A percentile compares a stretch with the other conserved stretches of the same genome.
Conservation (phyloP, 2,888 invertebrate genomes). For the Drosophila nigricruria region DNA sequence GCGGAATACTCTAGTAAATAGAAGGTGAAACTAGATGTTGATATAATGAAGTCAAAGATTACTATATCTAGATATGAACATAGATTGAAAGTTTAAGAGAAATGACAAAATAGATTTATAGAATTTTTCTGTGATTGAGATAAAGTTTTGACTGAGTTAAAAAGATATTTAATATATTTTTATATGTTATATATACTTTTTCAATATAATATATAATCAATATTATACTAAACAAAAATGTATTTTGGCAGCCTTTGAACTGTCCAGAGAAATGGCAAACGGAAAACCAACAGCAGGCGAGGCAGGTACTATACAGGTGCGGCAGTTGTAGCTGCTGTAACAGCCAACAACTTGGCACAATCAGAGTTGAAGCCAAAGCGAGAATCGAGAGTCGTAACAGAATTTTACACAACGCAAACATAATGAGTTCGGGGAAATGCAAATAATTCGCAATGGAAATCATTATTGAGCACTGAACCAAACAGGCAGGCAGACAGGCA, state of each 20-base stretch:
- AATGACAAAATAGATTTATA: too few species aligned
- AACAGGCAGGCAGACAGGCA: constrained; percentile 27
- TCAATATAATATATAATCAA: constrained; percentile 14
- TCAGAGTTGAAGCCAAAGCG: constrained; percentile 5
- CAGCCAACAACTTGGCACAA: constrained; percentile 14
- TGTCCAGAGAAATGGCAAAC: constrained; percentile 16
- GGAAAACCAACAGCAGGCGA: neutral
- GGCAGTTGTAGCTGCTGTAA: neutral
- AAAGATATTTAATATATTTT: too few species aligned
- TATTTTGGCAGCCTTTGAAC: constrained; percentile 18
- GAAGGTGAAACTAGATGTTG: too few species aligned
- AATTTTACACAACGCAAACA: constrained; percentile 71
- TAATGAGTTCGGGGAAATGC: constrained; percentile 76
- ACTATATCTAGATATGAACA: too few species aligned
- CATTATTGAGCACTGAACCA: constrained; percentile 72
- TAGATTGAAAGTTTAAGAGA: too few species aligned
- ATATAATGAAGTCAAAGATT: too few species aligned
- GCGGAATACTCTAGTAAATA: neutral
- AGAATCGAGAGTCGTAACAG: constrained; percentile 28
- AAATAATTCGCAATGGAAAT: constrained; percentile 74
- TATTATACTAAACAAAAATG: constrained; percentile 20
- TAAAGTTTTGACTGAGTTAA: too few species aligned
- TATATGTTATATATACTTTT: too few species aligned
- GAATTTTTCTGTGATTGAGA: too few species aligned
- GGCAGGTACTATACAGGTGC: neutral